A percentile compares a stretch with the other conserved stretches of the same genome.
Evolutionary conservation across 2,113 vertebrate species (phyloP).

Genomic region (Enhydra lutris): DNA sequence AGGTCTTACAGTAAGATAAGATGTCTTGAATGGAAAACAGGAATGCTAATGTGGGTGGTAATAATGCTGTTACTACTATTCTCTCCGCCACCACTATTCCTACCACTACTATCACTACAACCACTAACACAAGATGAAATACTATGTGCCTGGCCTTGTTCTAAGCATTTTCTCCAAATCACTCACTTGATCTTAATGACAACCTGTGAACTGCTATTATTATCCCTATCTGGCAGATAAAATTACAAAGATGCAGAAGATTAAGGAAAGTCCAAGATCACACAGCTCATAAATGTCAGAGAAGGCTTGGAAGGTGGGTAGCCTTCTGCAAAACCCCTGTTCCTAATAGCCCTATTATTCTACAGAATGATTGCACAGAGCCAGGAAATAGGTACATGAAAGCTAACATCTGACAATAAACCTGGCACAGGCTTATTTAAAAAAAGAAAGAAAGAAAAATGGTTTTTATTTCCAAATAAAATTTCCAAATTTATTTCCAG

Average conservation of each 20-base stretch:
- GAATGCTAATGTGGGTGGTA: background rate
- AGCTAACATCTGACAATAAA: background rate
- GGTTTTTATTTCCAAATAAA: background rate
- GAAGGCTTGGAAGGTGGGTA: background rate
- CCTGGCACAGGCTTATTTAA: background rate
- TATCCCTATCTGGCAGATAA: background rate
- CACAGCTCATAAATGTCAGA: background rate
- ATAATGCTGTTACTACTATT: background rate
- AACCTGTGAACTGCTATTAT: background rate
- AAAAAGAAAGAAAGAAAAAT: background rate
- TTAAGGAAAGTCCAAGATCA: background rate
- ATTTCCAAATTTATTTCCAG: background rate
- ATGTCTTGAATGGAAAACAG: background rate
- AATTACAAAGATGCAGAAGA: background rate
- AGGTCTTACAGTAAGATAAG: background rate
- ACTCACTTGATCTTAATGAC: background rate
- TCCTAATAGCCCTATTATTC: background rate
- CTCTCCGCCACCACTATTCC: background rate
- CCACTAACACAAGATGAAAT: background rate
- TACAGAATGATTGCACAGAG: background rate
- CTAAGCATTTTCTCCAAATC: background rate
- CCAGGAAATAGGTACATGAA: background rate
- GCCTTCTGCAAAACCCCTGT: background rate
- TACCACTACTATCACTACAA: background rate
- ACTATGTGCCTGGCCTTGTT: background rate